Base-by-base conservation (phyloP, 2,797 vertebrate species). In the Coracias cyanogaster region DNA sequence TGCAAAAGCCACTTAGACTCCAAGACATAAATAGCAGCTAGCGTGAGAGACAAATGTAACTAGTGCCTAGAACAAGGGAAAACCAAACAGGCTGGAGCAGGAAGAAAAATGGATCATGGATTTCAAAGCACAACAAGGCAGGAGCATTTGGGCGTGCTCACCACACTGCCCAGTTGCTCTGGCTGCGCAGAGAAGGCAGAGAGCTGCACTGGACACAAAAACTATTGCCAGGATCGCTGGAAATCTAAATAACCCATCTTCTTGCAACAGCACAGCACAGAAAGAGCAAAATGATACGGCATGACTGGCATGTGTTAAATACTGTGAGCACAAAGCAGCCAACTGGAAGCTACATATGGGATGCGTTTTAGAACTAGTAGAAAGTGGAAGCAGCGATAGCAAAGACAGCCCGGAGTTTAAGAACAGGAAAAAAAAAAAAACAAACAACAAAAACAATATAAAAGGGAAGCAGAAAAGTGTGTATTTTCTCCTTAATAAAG, bases 21-120 rank as follows among this genome's bases (percentile, higher is more conserved):
- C 22, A 9, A 82, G 92, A 92, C 64, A 57, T 54, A 93, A 95
- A 91, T 10, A 94, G 90, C 93, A 86, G 78, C 78, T 46, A 94
- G 89, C 6, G 5, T 3, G 19, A 82, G 76, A 89, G 78, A 85
- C n/a, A 92, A 91, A 86, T 7, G 76, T 73, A 86, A 85, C 77
- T 21, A 61, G 64, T 3, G 60, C 72, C 86, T 29, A 71, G 65
- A 58, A 92, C 83, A 84, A 80, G 61, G 91, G 76, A 43, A 90
- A 86, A 94, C 82, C 88, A 96, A 91, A 88, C 57, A 73, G 69
- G 80, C 82, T 82, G 73, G 69, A 91, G 51, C 0, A 0, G 76
- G 77, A 81, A 84, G 84, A 52, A 57, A 85, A 94, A 87, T 2
- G 46, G 85, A 86, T 76, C 25, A 8, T 0, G 51, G 80, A 55